Evolutionary conservation across 2,888 invertebrate genomes (phyloP), one percentile per base, ranked within the genome.

Genomic region (Trichogramma evanescens): DNA sequence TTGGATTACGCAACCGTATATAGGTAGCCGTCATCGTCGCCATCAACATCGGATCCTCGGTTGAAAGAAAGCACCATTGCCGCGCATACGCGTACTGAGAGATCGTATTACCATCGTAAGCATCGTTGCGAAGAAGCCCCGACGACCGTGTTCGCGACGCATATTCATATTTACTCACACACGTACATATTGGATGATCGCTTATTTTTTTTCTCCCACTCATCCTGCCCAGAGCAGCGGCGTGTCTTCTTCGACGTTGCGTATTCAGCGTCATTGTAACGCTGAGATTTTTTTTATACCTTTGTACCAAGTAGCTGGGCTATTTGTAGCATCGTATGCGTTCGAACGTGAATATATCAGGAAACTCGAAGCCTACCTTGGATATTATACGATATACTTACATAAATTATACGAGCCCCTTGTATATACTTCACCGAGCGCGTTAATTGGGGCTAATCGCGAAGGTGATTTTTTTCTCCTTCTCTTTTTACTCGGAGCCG

Each of bases 1-100:
- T 76, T 74, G 69, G 69, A 68, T 76, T 76, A 74, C 75, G 48
- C 48, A 13, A n/a, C 10, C 48, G 48, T 6, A 7, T 46, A 44
- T 44, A 9, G 26, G 26, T 26, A 26, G 26, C 26, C 26, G 26
- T 26, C 26, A 44, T 8, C 48, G 10, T 48, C 10, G n/a, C 48
- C 10, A 48, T 10, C 10, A 48, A 48, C 6, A 26, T 26, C 26
- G 26, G 26, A 26, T 50, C 38, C 44, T 42, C 49, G 60, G 63
- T 63, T 58, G 61, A 61, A 51, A 51, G 51, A 61, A 61, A 63
- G 44, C 5, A 26, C 6, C 58, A 57, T 50, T 54, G 48, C 26
- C 45, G 26, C 26, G 42, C 39, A 13, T 5, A 44, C 45, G 48
- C 61, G 49, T 26, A 26, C 26, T 26, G 26, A 49, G 55, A 41